Percentiles rank a stretch among this genome's conserved stretches.
These are phyloP conservation scores for Eremobia ochroleuca DNA, from an alignment of 2,888 invertebrate species.

Conservation along the genomic window DNA sequence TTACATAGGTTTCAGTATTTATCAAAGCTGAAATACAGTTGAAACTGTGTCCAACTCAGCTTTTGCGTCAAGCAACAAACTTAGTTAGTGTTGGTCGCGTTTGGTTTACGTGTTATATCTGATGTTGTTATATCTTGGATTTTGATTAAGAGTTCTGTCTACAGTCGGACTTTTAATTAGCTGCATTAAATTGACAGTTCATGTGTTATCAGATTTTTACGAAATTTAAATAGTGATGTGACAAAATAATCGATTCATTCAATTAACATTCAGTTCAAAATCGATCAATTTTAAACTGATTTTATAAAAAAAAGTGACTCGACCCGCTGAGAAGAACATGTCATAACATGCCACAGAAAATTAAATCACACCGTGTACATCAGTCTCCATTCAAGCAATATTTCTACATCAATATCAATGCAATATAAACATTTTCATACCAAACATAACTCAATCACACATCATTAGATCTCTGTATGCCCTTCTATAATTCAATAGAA, in stretches of 20 bases:
- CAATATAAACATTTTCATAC: not conserved
- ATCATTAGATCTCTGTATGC: constrained; percentile 15
- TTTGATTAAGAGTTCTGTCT: constrained; percentile 10
- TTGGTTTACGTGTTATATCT: constrained; percentile 40
- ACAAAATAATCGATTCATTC: too few species aligned
- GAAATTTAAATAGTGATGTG: too few species aligned
- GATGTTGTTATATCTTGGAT: constrained; percentile 25
- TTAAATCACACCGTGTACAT: too few species aligned
- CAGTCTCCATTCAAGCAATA: not conserved
- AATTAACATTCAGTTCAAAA: too few species aligned
- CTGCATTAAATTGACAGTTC: too few species aligned
- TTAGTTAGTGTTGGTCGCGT: constrained; percentile 46
- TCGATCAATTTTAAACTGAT: too few species aligned
- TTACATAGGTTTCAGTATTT: constrained; percentile 68
- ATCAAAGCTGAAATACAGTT: constrained; percentile 73
- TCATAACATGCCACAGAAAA: too few species aligned
- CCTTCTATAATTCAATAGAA: constrained; percentile 17
- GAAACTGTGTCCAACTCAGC: constrained; percentile 52
- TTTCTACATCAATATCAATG: not conserved
- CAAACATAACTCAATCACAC: constrained; percentile 11
- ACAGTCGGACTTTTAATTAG: too few species aligned
- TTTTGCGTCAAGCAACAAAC: constrained; percentile 50
- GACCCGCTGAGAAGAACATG: too few species aligned
- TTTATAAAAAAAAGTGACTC: too few species aligned
- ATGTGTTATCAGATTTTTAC: too few species aligned